Percentiles rank a stretch among this genome's conserved stretches.
These are phyloP conservation scores for Neopelma chrysocephalum DNA, from an alignment of 2,797 vertebrate genomes.

Conservation along the genomic window DNA sequence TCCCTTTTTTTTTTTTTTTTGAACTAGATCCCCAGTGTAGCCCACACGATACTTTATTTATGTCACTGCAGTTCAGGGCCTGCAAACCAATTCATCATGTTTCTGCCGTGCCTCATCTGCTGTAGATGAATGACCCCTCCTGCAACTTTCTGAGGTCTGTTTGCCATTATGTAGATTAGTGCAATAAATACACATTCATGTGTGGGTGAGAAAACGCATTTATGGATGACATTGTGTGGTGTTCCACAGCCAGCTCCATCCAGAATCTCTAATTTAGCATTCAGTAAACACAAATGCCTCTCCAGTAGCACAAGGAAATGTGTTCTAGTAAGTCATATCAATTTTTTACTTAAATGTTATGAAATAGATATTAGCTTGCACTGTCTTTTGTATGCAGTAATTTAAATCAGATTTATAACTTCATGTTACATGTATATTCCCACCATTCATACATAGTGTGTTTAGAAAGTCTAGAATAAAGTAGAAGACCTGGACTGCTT, in stretches of 20 bases:
- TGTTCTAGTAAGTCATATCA: neutral
- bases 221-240: neutral
- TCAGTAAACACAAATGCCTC: slow-evolving; percentile 29
- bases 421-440: neutral
- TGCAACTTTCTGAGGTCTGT: slow-evolving; percentile 75
- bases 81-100: slow-evolving; percentile 72
- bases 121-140: slow-evolving; percentile 75
- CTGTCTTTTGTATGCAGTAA: neutral
- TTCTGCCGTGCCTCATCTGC: slow-evolving; percentile 75
- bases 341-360: slow-evolving; percentile 31
- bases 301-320: neutral
- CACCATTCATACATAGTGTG: neutral
- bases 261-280: slow-evolving; percentile 38
- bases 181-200: slow-evolving; percentile 44
- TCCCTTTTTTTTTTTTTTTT: slow-evolving; percentile 63
- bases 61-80: slow-evolving; percentile 72
- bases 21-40: slow-evolving; percentile 69
- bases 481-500: neutral
- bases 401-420: slow-evolving; percentile 34
- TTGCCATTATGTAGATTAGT: slow-evolving; percentile 80
- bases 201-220: neutral
- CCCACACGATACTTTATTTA: slow-evolving; percentile 78
- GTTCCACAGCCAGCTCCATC: slow-evolving; percentile 1
- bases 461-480: neutral
- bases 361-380: slow-evolving; percentile 28